Conservation (phyloP, 2,888 invertebrate genomes). For the Parnassius glacialis region DNA sequence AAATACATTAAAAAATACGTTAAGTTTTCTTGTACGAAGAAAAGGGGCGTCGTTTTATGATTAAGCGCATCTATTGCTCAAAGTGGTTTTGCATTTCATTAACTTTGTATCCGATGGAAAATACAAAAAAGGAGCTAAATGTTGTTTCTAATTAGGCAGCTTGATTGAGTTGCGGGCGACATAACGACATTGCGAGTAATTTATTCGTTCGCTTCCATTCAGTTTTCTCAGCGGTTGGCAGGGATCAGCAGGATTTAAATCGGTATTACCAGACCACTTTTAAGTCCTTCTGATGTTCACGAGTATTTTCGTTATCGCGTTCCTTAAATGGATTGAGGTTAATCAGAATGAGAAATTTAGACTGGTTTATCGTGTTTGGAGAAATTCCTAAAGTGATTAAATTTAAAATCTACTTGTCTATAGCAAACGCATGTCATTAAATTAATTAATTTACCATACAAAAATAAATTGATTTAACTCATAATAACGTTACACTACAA, state of each 20-base stretch:
- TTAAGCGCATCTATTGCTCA: not conserved
- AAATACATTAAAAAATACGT: too few relatives aligned
- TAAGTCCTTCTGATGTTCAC: slow-evolving; percentile 58
- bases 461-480: too few relatives aligned
- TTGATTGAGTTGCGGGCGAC: slow-evolving; percentile 41
- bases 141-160: slow-evolving; percentile 50
- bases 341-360: slow-evolving; percentile 43
- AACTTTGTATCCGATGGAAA: slow-evolving; percentile 14
- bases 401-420: slow-evolving; percentile 15
- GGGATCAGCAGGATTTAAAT: slow-evolving; percentile 52
- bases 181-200: slow-evolving; percentile 52
- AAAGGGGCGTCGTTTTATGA: too few relatives aligned
- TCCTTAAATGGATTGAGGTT: slow-evolving; percentile 60
- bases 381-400: slow-evolving; percentile 28
- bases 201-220: slow-evolving; percentile 61
- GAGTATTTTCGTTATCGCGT: slow-evolving; percentile 65
- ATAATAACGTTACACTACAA: too few relatives aligned
- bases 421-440: slow-evolving; percentile 13
- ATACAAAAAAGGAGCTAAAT: slow-evolving; percentile 31
- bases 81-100: slow-evolving; percentile 21
- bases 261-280: slow-evolving; percentile 51
- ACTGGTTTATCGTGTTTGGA: slow-evolving; percentile 16
- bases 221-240: slow-evolving; percentile 43
- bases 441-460: not conserved
- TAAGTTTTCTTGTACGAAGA: too few relatives aligned